These are phyloP conservation scores for Turritopsis dohrnii DNA, from an alignment of 30 jellyfish, hydroid and myxozoan species.

Conservation along the genomic window DNA sequence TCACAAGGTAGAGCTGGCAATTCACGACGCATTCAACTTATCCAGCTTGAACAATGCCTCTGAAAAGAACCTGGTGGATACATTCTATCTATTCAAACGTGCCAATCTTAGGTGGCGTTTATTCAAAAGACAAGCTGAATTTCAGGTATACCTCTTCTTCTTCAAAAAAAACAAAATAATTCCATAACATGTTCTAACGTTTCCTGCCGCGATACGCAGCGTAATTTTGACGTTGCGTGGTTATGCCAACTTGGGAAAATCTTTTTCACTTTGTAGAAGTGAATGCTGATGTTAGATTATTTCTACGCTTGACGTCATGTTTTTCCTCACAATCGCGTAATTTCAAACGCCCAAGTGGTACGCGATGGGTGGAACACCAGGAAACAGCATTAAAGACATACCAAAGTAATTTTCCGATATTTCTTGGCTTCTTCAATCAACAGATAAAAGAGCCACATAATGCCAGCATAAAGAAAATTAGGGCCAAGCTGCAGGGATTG, in stretches of 20 bases:
- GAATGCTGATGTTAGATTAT: no score
- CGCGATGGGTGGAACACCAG: no score
- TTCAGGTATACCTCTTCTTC: no score
- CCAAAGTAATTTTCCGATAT: background rate
- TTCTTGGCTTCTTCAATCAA: background rate
- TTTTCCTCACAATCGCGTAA: background rate
- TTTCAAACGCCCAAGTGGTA: conserved; percentile 2
- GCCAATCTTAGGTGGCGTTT: background rate
- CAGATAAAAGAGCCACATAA: background rate
- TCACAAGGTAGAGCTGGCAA: background rate
- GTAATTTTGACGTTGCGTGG: no score
- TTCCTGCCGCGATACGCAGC: no score
- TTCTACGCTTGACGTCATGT: no score
- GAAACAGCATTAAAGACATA: no score
- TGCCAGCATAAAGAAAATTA: no score
- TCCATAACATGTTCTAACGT: no score
- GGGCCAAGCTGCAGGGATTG: background rate
- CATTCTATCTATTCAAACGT: background rate
- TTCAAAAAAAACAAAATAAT: no score
- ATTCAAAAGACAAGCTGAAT: background rate
- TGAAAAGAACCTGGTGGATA: background rate
- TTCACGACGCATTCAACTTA: background rate
- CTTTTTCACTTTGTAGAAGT: no score
- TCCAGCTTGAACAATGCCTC: background rate
- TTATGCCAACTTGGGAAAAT: no score